These are phyloP conservation scores for Drosophila burlai DNA, from an alignment of 1,140 invertebrate species.

Conservation along the genomic window DNA sequence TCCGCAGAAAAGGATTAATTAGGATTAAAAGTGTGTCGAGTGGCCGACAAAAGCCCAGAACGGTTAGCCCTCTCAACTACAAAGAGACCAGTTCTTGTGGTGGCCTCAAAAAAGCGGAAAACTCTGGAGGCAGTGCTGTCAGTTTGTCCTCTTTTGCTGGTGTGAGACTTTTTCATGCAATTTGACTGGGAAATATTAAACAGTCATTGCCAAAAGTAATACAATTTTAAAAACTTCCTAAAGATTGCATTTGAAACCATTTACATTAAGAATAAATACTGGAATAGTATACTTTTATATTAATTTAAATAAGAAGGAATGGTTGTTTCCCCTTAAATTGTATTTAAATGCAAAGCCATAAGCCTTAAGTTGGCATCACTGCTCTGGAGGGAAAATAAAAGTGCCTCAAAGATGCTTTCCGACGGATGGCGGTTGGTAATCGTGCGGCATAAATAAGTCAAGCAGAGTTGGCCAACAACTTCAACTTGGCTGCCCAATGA, in stretches of 20 bases:
- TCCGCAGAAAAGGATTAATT: constrained; percentile 64
- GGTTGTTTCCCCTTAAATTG: too few relatives aligned
- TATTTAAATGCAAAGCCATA: too few relatives aligned
- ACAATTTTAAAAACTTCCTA: too few relatives aligned
- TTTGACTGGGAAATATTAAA: not conserved
- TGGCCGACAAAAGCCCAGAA: constrained; percentile 31
- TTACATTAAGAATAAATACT: too few relatives aligned
- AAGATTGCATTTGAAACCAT: too few relatives aligned
- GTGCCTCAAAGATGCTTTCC: constrained; percentile 25
- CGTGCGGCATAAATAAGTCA: constrained; percentile 69
- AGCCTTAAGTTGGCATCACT: not conserved
- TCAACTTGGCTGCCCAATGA: constrained; percentile 33
- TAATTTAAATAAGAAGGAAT: too few relatives aligned
- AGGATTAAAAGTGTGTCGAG: constrained; percentile 63
- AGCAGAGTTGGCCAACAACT: constrained; percentile 64
- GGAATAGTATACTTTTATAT: too few relatives aligned
- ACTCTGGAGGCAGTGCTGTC: constrained; percentile 5
- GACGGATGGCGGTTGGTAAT: constrained; percentile 57
- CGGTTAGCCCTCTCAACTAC: constrained; percentile 24
- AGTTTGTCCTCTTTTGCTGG: not conserved
- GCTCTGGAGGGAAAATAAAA: constrained; percentile 20
- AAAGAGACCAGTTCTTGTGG: constrained; percentile 25
- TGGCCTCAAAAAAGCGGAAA: constrained; percentile 22
- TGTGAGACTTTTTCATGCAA: not conserved
- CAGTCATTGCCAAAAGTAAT: too few relatives aligned